Base-by-base conservation (phyloP, 2,888 invertebrate genomes). In the Chrysopilus asiliformis region DNA sequence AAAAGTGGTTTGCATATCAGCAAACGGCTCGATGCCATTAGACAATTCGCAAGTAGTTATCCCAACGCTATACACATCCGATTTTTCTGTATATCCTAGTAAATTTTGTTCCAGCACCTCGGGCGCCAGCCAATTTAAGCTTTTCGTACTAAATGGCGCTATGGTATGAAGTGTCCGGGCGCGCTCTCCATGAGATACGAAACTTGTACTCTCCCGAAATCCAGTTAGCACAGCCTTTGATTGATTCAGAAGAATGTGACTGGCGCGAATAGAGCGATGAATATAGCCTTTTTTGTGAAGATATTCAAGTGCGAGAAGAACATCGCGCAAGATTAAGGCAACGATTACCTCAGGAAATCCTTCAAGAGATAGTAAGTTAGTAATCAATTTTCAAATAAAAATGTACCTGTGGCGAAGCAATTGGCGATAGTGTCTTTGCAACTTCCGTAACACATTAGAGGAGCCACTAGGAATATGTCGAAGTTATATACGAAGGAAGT, bases 11-110 rank as follows among this genome's bases (percentile, higher is more conserved):
- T 83, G 74, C 52, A 86, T 79, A 48, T 84, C 86, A 1, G 76
- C 72, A 63, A 86, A 93, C 0, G 91, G 91, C 45, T 85, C 83
- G 20, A 80, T 72, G 0, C 93, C 91, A 63, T 93, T 93, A 27
- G 82, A 87, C 40, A 89, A 63, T 63, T 90, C 90, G 58, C 90
- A 91, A 31, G 80, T 72, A 4, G 85, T 71, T 44, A 93, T 83
- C 15, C 94, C 94, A 27, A 91, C 53, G 41, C 91, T 91, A 57
- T 94, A 94, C 10, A 91, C 77, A 60, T 94, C 94, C 0, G 89
- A 85, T 48, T 83, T 83, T 53, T 80, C 80, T 52, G 84, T 82
- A 58, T 91, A 94, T 3, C 94, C 93, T 52, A 72, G 69, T 24
- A 89, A 64, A 61, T 87, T 86, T 69, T 93, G 93, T 61, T 85